Evolutionary conservation across 2,113 vertebrate species (phyloP), one percentile per base, ranked within the genome.

Genomic region (Choloepus hoffmanni): DNA sequence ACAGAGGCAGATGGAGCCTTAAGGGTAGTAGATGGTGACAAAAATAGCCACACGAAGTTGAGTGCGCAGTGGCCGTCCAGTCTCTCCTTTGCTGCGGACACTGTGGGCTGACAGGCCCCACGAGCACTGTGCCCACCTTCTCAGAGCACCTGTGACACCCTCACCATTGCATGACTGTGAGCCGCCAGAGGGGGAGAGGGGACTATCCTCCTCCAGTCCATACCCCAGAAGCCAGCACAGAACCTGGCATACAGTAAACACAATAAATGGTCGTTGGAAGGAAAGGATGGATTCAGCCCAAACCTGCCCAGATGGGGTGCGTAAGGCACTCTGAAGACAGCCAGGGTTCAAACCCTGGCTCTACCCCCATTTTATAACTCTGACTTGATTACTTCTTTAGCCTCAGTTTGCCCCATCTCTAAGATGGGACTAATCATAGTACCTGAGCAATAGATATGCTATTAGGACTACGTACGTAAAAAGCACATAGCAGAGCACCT

Each of bases 91-190:
- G 1, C 16, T 0, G 2, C 28, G 11, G 24, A 23, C 4, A 2
- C 40, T 11, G 10, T 2, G n/a, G 45, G 8, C 53, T 33, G n/a
- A 18, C 7, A 26, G 36, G 28, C 4, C 43, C 43, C 28, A 0
- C 0, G 4, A 16, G 26, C 5, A 2, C 70, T 0, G 2, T 33
- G 74, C 0, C 36, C 60, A 10, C 10, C 63, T 53, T n/a, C 88
- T 70, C 40, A 36, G 78, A 24, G 45, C 28, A 62, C 4, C 43
- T 12, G 0, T 0, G 33, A 23, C 19, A 2, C n/a, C 26, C 18
- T 24, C 40, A 50, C 7, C 40, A 1, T 4, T 0, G 1, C 0
- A 0, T 0, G 9, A 60, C 62, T 3, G 1, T 10, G 82, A 21
- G n/a, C 40, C 24, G 48, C 33, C 7, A 3, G 30, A 45, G 30